A percentile compares a stretch with the other conserved stretches of the same genome.
Evolutionary conservation across 2,113 vertebrate genomes (phyloP).

Genomic region (Callospermophilus lateralis): DNA sequence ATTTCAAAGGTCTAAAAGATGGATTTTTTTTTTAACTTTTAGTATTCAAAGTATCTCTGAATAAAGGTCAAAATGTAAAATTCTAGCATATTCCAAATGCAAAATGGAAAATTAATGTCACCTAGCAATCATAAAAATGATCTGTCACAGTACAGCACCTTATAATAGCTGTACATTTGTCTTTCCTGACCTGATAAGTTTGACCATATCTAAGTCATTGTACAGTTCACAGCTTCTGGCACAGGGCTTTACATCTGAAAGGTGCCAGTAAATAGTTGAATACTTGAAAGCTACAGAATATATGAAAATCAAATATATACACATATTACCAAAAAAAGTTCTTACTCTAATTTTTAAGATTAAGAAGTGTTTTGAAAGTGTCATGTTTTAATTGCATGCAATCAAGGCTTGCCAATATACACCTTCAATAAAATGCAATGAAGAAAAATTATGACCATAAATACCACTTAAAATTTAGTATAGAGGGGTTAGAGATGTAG

Average conservation of each 20-base stretch:
- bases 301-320: neutral
- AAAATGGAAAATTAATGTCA: slow-evolving; percentile 72
- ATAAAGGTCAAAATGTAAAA: slow-evolving; percentile 75
- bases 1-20: neutral
- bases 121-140: slow-evolving; percentile 54
- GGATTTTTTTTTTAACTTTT: neutral
- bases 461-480: neutral
- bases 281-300: neutral
- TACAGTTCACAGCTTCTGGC: neutral
- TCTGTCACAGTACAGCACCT: neutral
- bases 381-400: neutral
- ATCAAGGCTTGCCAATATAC: neutral
- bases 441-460: neutral
- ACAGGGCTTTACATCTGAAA: neutral
- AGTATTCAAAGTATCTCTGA: slow-evolving; percentile 56
- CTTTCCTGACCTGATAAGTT: neutral
- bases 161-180: neutral
- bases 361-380: slow-evolving; percentile 35
- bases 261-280: neutral
- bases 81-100: slow-evolving; percentile 47
- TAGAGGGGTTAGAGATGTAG: neutral
- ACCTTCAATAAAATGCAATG: neutral
- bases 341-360: neutral
- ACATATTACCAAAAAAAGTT: neutral
- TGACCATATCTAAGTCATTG: neutral